These are phyloP conservation scores for Drosophila tropicalis DNA, from an alignment of 1,140 invertebrate genomes.

Conservation along the genomic window DNA sequence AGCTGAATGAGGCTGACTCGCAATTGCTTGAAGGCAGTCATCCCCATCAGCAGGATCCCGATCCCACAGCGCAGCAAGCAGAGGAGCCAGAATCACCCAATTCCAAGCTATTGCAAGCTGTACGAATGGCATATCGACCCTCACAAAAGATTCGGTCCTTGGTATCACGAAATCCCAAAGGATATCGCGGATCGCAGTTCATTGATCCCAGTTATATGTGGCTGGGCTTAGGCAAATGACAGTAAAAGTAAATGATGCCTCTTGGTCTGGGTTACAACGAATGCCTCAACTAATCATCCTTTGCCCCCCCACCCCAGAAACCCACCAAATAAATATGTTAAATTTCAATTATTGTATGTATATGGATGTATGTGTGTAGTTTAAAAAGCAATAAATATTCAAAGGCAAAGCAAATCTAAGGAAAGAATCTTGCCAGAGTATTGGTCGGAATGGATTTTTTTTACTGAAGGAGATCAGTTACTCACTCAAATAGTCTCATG, in stretches of 20 bases:
- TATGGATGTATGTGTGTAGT: background rate
- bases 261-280: conserved; percentile 34
- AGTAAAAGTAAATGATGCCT: conserved; percentile 25
- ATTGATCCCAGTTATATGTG: conserved; percentile 82
- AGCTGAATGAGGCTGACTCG: conserved; percentile 53
- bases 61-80: conserved; percentile 31
- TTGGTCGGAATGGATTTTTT: no score
- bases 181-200: conserved; percentile 77
- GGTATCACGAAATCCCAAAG: conserved; percentile 76
- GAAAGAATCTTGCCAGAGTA: no score
- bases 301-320: background rate
- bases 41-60: conserved; percentile 35
- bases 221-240: conserved; percentile 83
- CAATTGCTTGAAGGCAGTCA: conserved; percentile 71
- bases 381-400: conserved; percentile 2
- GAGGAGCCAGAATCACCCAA: conserved; percentile 26
- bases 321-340: background rate
- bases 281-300: conserved; percentile 18
- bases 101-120: conserved; percentile 53
- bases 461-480: no score
- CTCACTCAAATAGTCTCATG: no score
- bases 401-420: background rate
- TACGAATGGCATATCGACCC: conserved; percentile 64
- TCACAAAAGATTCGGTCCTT: conserved; percentile 78
- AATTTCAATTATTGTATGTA: conserved; percentile 4